Base-by-base conservation (phyloP, 2,113 vertebrate genomes). In the Solea solea region DNA sequence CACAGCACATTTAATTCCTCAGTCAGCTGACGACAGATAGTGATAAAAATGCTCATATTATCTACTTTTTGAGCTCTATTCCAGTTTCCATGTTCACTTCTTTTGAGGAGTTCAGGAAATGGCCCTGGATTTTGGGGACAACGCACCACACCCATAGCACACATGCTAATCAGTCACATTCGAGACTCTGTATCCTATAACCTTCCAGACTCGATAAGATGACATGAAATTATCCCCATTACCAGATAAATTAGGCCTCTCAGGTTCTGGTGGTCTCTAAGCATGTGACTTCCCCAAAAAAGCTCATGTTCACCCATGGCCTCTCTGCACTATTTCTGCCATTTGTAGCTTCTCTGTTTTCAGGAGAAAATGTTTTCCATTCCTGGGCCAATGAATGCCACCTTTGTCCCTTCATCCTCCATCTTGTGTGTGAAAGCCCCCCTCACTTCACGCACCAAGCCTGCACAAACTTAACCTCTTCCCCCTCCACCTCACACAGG, bases 351-450 rank as follows among this genome's bases (percentile, higher is more conserved):
- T 91, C 90, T 92, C 92, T 92, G 90, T 91, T 92, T 92, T 93
- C 89, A 90, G 84, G 73, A 81, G 72, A 92, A 91, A 94, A 93
- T 92, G 89, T 93, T 93, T 94, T 94, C 90, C 93, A 93, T 94
- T 94, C 93, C 93, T 94, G 71, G 83, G 88, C 90, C 89, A 82
- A 92, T 94, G 93, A 94, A 94, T 94, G 91, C 92, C 90, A 93
- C 87, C 93, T 94, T 94, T 94, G 93, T 94, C 90, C 91, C 91
- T 86, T 81, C 90, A 87, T 83, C 89, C 79, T 90, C 88, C 91
- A 89, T 93, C 90, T 92, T 92, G 83, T 88, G 87, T 91, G 91
- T 90, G 83, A 93, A 92, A 81, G 76, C 92, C 89, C 91, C 90
- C 89, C 82, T 86, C 42, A 49, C 89, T 82, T 71, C 73, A 78